Evolutionary conservation across 2,113 vertebrate genomes (phyloP), one percentile per base, ranked within the genome.

Genomic region (Dasypus novemcinctus): DNA sequence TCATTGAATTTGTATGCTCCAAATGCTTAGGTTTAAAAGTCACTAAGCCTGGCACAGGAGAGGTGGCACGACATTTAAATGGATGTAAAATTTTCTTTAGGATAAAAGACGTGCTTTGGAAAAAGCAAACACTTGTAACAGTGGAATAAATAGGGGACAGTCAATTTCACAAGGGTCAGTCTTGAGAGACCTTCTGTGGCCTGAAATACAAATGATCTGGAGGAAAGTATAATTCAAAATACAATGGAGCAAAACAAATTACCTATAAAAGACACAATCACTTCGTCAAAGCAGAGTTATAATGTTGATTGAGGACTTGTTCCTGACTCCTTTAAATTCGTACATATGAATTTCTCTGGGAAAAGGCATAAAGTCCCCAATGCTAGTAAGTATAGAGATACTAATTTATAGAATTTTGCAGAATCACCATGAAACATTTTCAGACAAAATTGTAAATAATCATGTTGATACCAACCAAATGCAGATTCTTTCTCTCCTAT

Each of bases 121-220:
- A 94, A 94, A 93, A 69, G 33, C 85, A 92, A 97, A 95, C 38
- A 84, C 59, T 80, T 84, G 1, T 61, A 95, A 93, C 75, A 89
- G 17, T 68, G 29, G 74, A 71, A 93, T 86, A 84, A 59, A 97
- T 90, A 83, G 6, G 36, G 46, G 15, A 1, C 9, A 82, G 81
- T 95, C 46, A 15, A 52, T 87, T 95, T 95, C 64, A 83, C 38
- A 90, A 54, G n/a, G 61, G 90, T 8, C 25, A 75, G 79, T 76
- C 36, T 36, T 59, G 12, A 93, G 74, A 69, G 69, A 82, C 23
- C 41, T 86, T 87, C 41, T 49, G 31, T 80, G 75, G 29, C 4
- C 64, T 84, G 57, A 79, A 25, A 83, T 31, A 68, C 8, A 84
- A 95, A 90, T 66, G 69, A 80, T 57, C n/a, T 61, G 17, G 21